Evolutionary conservation across 2,797 vertebrate genomes (phyloP).

Genomic region (Alca torda): DNA sequence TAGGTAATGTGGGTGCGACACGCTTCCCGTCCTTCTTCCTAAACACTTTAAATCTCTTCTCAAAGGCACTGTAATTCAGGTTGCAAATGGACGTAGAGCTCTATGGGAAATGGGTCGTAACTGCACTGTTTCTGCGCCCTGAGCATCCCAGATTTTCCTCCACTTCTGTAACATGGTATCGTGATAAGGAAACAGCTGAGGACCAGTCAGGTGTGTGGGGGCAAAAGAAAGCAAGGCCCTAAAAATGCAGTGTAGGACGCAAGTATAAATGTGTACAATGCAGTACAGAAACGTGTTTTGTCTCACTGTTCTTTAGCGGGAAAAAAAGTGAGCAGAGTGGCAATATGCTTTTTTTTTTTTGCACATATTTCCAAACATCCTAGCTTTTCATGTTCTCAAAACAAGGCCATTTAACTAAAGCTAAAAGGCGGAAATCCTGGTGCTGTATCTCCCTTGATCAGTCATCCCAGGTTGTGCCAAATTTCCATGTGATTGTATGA

Average conservation of each 20-base stretch:
- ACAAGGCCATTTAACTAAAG: background rate
- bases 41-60: background rate
- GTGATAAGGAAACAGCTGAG: background rate
- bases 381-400: background rate
- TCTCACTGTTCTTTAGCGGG: background rate
- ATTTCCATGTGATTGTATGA: rapidly evolving
- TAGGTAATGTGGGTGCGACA: slow-evolving; percentile 50
- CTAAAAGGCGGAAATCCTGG: background rate
- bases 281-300: background rate
- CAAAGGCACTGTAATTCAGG: background rate
- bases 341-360: background rate
- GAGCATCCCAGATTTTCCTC: background rate
- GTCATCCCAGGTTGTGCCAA: background rate
- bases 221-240: background rate
- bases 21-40: background rate
- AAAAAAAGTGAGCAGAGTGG: background rate
- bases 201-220: background rate
- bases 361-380: background rate
- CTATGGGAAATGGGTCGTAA: background rate
- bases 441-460: background rate
- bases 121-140: rapidly evolving
- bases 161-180: background rate
- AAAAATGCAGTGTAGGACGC: background rate
- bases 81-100: background rate
- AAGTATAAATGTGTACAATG: background rate